Evolutionary conservation across 2,888 invertebrate species (phyloP).

Genomic region (Kuschelorhynchus macadamiae): DNA sequence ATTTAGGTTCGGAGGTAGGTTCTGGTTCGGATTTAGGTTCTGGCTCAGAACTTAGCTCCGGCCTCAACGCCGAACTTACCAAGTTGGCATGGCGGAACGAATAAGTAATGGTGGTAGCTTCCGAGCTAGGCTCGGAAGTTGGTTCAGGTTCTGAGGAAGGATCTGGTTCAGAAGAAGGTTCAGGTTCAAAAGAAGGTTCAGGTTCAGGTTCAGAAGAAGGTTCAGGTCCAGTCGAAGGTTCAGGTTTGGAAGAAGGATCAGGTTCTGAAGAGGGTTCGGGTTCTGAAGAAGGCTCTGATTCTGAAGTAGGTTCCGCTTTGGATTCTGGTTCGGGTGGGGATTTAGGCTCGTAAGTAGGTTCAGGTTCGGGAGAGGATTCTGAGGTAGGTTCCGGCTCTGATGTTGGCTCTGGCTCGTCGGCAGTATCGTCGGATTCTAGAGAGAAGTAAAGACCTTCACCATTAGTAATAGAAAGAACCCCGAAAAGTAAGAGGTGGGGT

Average conservation of each 20-base stretch:
- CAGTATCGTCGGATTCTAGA: slow-evolving; percentile 50
- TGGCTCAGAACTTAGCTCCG: slow-evolving; percentile 65
- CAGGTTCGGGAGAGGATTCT: slow-evolving; percentile 66
- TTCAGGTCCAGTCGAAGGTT: slow-evolving; percentile 66
- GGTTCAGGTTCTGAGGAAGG: slow-evolving; percentile 68
- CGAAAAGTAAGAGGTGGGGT: slow-evolving; percentile 21
- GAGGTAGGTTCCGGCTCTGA: slow-evolving; percentile 66
- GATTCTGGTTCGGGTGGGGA: slow-evolving; percentile 68
- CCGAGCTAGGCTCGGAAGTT: slow-evolving; percentile 65
- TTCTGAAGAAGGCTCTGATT: slow-evolving; percentile 65
- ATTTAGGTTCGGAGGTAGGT: slow-evolving; percentile 64
- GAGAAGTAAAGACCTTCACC: slow-evolving; percentile 62
- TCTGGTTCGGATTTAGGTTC: slow-evolving; percentile 68
- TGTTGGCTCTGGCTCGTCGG: slow-evolving; percentile 64
- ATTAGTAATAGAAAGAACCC: slow-evolving; percentile 52
- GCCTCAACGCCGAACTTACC: slow-evolving; percentile 51
- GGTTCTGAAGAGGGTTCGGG: slow-evolving; percentile 68
- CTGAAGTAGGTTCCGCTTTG: slow-evolving; percentile 67
- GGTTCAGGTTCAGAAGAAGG: slow-evolving; percentile 68
- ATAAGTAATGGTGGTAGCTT: background rate
- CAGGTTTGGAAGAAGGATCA: slow-evolving; percentile 65
- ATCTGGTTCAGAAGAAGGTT: slow-evolving; percentile 66
- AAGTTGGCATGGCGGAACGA: slow-evolving; percentile 62
- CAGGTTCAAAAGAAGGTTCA: slow-evolving; percentile 65
- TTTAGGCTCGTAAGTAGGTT: slow-evolving; percentile 64